Evolutionary conservation across 1,140 invertebrate genomes (phyloP), one percentile per base, ranked within the genome.

Genomic region (Parapsyche elsis): DNA sequence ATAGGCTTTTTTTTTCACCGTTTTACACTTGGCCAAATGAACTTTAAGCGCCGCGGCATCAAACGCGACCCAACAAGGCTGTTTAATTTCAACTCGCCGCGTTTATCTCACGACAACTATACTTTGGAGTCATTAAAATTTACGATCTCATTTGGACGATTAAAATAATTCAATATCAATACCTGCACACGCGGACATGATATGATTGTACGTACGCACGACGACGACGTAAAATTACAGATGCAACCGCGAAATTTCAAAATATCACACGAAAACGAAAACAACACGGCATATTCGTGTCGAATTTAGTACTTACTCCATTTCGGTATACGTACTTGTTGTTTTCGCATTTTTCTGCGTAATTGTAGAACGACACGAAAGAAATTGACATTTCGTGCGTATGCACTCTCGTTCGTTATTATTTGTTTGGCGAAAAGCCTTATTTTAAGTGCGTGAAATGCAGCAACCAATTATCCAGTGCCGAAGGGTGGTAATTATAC

Each of bases 141-240:
- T 77, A 77, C 24, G 75, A 53, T 30, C 75, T 75, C 45, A 75
- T 75, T 75, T 75, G 46, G 49, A 4, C 73, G 45, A 75, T 75
- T 75, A 75, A 75, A 75, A 75, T 75, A 75, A 75, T 75, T 75
- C 73, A 75, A 75, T 75, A 75, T 67, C 64, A 67, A 67, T 67
- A 67, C 21, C 12, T 49, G 57, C 73, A 49, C 49, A 71, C 38
- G 57, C 73, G 24, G 49, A 49, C 46, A 64, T 23, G 21, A 26
- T 67, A 67, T 23, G 21, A 24, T 67, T 67, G 12, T 67, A 30
- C 64, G 59, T 5, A 9, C 16, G 19, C 59, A 64, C 21, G 19
- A 10, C 12, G 59, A 64, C 19, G 64, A 67, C 9, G 24, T 24
- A 21, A 26, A 67, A 67, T 23, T 23, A 19, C 19, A 67, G 21